Percentiles rank a stretch among this genome's conserved stretches.
Conservation (phyloP, 2,888 invertebrate genomes). For the Itoplectis maculator region DNA sequence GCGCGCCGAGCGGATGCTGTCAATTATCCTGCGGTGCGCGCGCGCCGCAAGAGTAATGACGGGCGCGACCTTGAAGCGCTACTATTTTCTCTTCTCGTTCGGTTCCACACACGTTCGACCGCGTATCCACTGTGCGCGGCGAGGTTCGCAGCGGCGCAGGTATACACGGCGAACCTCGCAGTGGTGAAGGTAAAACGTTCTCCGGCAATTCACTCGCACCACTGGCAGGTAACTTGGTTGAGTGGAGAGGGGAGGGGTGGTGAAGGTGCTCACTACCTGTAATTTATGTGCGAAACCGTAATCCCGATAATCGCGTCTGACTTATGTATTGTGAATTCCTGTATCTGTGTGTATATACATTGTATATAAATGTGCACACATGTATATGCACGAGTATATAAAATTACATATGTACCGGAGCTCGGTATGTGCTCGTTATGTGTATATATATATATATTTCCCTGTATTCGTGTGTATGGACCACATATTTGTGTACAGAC, state of each 20-base stretch:
- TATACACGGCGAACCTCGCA: background rate
- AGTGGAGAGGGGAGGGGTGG: background rate
- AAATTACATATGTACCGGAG: too few relatives aligned
- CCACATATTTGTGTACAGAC: too few relatives aligned
- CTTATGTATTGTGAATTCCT: slow-evolving; percentile 55
- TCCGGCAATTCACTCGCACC: slow-evolving; percentile 46
- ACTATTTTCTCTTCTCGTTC: slow-evolving; percentile 3
- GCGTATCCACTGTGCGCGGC: too few relatives aligned
- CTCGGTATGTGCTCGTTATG: too few relatives aligned
- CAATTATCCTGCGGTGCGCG: slow-evolving; percentile 63
- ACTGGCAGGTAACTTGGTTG: slow-evolving; percentile 20
- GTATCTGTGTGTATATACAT: slow-evolving; percentile 23
- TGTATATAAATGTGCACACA: too few relatives aligned
- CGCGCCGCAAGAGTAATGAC: slow-evolving; percentile 66
- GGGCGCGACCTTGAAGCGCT: slow-evolving; percentile 63
- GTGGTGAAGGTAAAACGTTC: slow-evolving; percentile 33
- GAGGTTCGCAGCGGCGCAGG: too few relatives aligned
- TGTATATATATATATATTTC: slow-evolving; percentile 15
- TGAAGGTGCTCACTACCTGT: slow-evolving; percentile 46
- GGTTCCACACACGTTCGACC: background rate
- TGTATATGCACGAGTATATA: slow-evolving; percentile 26
- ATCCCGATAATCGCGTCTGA: slow-evolving; percentile 69
- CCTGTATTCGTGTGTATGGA: slow-evolving; percentile 28
- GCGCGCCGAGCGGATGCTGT: slow-evolving; percentile 70
- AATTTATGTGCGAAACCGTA: slow-evolving; percentile 71